These are phyloP conservation scores for Oryzias dopingdopingensis DNA, from an alignment of 2,797 vertebrate genomes.

Conservation along the genomic window DNA sequence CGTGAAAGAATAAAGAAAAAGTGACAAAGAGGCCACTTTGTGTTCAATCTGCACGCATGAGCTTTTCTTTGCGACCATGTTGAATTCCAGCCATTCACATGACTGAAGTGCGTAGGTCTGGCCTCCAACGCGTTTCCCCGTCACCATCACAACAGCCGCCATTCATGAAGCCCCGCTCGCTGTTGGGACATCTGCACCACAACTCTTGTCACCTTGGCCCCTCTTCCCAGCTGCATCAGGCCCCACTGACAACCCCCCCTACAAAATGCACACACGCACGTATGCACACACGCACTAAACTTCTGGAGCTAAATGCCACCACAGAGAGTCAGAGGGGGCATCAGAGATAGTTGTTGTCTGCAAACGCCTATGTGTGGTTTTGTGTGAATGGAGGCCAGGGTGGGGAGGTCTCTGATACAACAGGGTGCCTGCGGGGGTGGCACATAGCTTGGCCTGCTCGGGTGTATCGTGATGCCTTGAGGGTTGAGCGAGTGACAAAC, in stretches of 20 bases:
- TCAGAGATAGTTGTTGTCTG: slow-evolving; percentile 72
- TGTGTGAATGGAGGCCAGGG: slow-evolving; percentile 66
- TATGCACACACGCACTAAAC: slow-evolving; percentile 36
- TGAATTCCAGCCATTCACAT: slow-evolving; percentile 89
- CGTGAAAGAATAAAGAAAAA: slow-evolving; percentile 30
- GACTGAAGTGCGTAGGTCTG: slow-evolving; percentile 86
- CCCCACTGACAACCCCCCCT: slow-evolving; percentile 44
- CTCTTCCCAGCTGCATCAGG: slow-evolving; percentile 26
- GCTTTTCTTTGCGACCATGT: slow-evolving; percentile 81
- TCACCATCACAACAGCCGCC: slow-evolving; percentile 86
- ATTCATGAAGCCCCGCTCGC: slow-evolving; percentile 85
- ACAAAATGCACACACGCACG: slow-evolving; percentile 33
- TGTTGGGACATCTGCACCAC: slow-evolving; percentile 80
- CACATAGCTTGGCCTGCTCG: slow-evolving; percentile 59
- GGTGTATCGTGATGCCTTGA: slow-evolving; percentile 61
- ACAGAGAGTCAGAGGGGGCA: slow-evolving; percentile 67
- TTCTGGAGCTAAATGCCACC: slow-evolving; percentile 68
- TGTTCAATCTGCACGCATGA: slow-evolving; percentile 78
- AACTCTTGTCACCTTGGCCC: slow-evolving; percentile 69
- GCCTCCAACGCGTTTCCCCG: slow-evolving; percentile 86
- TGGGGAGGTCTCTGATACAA: slow-evolving; percentile 57
- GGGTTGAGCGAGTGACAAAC: slow-evolving; percentile 59
- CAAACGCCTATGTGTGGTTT: slow-evolving; percentile 70
- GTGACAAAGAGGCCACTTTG: slow-evolving; percentile 85
- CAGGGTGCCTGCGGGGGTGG: slow-evolving; percentile 63